These are phyloP conservation scores for Myotis davidii DNA, from an alignment of 2,113 vertebrate species.

Conservation along the genomic window DNA sequence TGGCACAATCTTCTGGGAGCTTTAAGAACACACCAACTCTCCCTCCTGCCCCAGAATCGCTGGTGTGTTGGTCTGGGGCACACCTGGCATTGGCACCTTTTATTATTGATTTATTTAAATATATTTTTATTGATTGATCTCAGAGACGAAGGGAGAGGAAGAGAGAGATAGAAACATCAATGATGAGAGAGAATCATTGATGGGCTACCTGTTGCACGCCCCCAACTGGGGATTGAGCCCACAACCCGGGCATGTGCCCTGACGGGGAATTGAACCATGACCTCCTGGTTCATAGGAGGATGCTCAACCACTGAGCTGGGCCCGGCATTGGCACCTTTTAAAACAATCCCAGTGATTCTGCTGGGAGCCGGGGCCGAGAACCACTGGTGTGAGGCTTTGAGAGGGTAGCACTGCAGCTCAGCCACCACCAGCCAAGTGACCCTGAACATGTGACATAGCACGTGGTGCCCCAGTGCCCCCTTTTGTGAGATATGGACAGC, in stretches of 20 bases:
- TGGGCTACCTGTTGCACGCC: too few species aligned
- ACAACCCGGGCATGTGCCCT: too few species aligned
- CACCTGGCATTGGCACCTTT: neutral
- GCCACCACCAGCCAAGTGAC: neutral
- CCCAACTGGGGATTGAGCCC: too few species aligned
- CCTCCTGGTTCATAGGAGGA: too few species aligned
- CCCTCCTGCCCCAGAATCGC: neutral
- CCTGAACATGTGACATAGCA: neutral
- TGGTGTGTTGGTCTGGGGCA: neutral
- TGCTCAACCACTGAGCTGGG: too few species aligned
- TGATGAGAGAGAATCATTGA: too few species aligned
- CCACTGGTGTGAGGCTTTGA: accelerated
- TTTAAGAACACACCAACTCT: neutral
- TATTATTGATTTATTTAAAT: neutral
- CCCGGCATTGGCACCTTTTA: neutral
- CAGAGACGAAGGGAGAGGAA: too few species aligned
- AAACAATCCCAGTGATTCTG: neutral
- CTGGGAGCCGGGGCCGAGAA: neutral
- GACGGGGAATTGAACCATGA: too few species aligned
- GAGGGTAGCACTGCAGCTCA: neutral
- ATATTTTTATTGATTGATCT: too few species aligned
- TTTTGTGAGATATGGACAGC: neutral
- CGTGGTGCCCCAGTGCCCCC: neutral
- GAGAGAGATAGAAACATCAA: too few species aligned
- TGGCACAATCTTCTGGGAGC: neutral